phyloP scores from a whole-genome alignment of 2,797 vertebrate species.

The Paratrypauchen microcephalus region DNA sequence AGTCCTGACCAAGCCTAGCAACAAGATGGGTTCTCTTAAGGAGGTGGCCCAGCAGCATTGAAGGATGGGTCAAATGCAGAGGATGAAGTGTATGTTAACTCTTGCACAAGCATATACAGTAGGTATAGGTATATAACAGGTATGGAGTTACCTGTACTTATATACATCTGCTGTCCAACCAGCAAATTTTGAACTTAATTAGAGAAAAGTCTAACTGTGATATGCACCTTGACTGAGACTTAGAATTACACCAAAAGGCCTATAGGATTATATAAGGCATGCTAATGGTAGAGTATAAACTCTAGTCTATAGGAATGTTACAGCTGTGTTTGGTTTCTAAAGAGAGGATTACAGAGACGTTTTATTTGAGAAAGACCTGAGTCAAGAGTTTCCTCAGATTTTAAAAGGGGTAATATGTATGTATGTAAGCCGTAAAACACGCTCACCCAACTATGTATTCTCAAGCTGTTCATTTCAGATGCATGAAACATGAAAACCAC shows the following conservation, averaged over 20 bases:
- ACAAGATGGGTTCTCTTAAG: no score
- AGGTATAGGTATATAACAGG: no score
- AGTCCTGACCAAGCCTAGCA: no score
- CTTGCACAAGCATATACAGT: no score
- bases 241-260: conserved; percentile 2
- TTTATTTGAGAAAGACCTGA: not conserved
- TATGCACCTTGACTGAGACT: not conserved
- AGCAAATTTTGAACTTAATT: not conserved
- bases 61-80: no score
- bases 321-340: not conserved
- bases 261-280: conserved; percentile 12
- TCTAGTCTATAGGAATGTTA: conserved; percentile 3
- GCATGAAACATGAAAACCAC: not conserved
- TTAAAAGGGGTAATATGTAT: not conserved
- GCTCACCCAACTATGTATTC: no score
- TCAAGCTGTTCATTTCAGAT: not conserved
- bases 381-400: not conserved
- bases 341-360: conserved; percentile 3
- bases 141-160: not conserved
- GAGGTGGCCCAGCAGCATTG: no score
- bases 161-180: not conserved
- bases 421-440: conserved; percentile 6
- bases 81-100: no score
- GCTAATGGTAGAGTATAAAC: conserved; percentile 35
- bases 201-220: not conserved